A percentile compares a stretch with the other conserved stretches of the same genome.
Conservation (phyloP, 1,140 invertebrate genomes). For the Drosophila erecta region DNA sequence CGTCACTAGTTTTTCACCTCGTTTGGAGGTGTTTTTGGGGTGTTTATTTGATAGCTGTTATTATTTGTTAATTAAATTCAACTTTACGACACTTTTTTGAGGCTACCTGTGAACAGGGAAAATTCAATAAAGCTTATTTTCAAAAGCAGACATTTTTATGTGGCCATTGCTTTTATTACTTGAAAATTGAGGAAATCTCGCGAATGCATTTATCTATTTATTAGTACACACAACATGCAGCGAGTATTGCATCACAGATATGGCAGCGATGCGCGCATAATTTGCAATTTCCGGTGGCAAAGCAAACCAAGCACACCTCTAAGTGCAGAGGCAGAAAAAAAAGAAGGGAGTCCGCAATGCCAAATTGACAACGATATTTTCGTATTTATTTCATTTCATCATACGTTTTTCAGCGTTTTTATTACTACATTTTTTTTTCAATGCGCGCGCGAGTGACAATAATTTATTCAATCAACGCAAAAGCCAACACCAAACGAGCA, state of each 20-base stretch:
- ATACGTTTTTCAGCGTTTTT: constrained; percentile 11
- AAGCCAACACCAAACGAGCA: constrained; percentile 53
- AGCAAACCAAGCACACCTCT: constrained; percentile 11
- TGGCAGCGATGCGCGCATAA: constrained; percentile 67
- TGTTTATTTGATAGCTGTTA: too few relatives aligned
- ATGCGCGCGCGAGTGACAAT: constrained; percentile 75
- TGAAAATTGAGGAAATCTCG: background rate
- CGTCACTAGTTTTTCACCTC: too few relatives aligned
- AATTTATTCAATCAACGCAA: constrained; percentile 81
- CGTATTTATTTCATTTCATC: constrained; percentile 25
- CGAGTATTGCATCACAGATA: constrained; percentile 34
- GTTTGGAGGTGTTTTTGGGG: too few relatives aligned
- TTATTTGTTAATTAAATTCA: background rate
- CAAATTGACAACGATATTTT: constrained; percentile 38
- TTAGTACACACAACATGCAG: background rate
- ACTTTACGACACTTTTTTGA: background rate
- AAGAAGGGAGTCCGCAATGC: constrained; percentile 1
- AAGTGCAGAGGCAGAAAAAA: constrained; percentile 7
- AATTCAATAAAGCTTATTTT: background rate
- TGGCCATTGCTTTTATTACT: background rate
- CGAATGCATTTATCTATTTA: background rate
- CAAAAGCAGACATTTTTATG: background rate
- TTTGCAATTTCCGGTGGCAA: constrained; percentile 70
- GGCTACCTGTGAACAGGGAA: background rate
- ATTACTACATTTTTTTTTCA: constrained; percentile 22